These are phyloP conservation scores for Pagetopsis macropterus DNA, from an alignment of 2,797 vertebrate genomes.

Conservation along the genomic window DNA sequence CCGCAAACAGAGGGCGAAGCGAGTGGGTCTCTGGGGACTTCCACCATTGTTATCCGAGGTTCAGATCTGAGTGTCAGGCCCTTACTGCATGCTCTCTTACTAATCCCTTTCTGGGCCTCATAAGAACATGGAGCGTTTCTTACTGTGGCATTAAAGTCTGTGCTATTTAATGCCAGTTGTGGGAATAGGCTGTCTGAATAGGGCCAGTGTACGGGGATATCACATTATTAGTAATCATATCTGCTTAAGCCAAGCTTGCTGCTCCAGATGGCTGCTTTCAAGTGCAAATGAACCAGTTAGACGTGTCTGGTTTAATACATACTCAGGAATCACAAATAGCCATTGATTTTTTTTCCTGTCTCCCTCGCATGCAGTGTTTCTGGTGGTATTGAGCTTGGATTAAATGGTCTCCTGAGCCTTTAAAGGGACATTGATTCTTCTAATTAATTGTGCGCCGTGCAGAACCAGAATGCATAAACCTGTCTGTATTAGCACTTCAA, in stretches of 20 bases:
- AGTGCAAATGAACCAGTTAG: slow-evolving; percentile 99
- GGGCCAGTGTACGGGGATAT: slow-evolving; percentile 98
- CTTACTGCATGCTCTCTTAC: slow-evolving; percentile 82
- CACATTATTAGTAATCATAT: slow-evolving; percentile 99
- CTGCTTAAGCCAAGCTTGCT: slow-evolving; percentile 99
- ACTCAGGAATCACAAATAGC: slow-evolving; percentile 99
- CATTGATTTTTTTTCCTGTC: slow-evolving; percentile 95
- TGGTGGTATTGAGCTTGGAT: slow-evolving; percentile 98
- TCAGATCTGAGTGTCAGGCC: slow-evolving; percentile 79
- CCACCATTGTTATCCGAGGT: slow-evolving; percentile 75
- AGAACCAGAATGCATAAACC: slow-evolving; percentile 92
- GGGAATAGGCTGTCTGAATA: slow-evolving; percentile 96
- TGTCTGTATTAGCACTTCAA: slow-evolving; percentile 89
- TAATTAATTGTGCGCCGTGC: slow-evolving; percentile 97
- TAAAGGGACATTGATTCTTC: slow-evolving; percentile 99
- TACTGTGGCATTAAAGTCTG: slow-evolving; percentile 83
- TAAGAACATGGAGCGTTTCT: slow-evolving; percentile 76
- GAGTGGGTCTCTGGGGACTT: slow-evolving; percentile 60
- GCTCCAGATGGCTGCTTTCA: slow-evolving; percentile 99
- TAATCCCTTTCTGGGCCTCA: slow-evolving; percentile 78
- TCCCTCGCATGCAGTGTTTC: slow-evolving; percentile 95
- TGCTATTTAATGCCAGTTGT: slow-evolving; percentile 94
- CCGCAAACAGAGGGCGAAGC: slow-evolving; percentile 70
- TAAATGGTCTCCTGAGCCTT: slow-evolving; percentile 99
- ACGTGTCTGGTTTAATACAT: slow-evolving; percentile 99